A percentile compares a stretch with the other conserved stretches of the same genome.
Evolutionary conservation across 2,113 vertebrate genomes (phyloP).

Genomic region (Aix galericulata): DNA sequence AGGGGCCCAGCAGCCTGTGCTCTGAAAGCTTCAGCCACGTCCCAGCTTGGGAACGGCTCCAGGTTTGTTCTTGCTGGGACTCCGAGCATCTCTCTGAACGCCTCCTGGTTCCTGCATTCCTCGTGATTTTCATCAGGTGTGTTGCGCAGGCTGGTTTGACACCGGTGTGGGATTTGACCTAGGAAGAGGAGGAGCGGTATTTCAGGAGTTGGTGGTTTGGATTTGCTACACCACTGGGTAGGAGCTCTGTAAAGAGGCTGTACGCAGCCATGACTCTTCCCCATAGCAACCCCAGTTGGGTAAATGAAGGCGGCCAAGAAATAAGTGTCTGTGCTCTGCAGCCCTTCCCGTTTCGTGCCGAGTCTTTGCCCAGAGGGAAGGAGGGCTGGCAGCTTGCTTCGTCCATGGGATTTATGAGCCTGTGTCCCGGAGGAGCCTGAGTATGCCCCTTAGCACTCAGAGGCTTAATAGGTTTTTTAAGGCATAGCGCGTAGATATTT

Average conservation of each 20-base stretch:
- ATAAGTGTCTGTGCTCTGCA: background rate
- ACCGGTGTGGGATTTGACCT: background rate
- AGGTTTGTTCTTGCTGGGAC: background rate
- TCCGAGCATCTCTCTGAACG: background rate
- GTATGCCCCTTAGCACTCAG: background rate
- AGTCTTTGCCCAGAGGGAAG: background rate
- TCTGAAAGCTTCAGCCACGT: rapidly evolving
- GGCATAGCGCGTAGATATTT: background rate
- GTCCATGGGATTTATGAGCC: background rate
- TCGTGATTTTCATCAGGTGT: background rate
- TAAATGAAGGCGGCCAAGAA: slow-evolving; percentile 44
- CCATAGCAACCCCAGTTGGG: slow-evolving; percentile 48
- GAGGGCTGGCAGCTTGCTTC: background rate
- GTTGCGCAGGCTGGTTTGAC: background rate
- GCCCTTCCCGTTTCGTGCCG: background rate
- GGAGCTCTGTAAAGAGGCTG: background rate
- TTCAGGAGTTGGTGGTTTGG: slow-evolving; percentile 3
- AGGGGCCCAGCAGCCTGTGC: background rate
- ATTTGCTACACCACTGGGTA: background rate
- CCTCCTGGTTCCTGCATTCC: background rate
- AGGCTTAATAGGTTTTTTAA: background rate
- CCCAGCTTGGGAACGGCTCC: background rate
- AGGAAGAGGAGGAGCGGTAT: background rate
- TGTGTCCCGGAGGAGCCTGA: rapidly evolving
- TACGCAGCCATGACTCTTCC: slow-evolving; percentile 7